These are phyloP conservation scores for Lomographa bimaculata DNA, from an alignment of 2,888 invertebrate species.

Conservation along the genomic window DNA sequence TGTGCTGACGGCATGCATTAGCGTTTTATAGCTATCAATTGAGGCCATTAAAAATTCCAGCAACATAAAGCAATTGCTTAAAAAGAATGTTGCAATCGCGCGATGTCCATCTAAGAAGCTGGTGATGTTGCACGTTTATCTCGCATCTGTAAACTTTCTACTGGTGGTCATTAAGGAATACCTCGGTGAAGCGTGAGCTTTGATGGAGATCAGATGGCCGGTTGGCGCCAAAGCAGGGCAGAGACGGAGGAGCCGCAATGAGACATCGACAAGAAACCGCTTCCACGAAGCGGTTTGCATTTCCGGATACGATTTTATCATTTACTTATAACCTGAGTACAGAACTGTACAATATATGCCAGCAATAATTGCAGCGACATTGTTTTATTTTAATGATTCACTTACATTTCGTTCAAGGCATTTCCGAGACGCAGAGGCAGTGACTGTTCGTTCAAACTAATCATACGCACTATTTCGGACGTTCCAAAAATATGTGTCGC, in stretches of 20 bases:
- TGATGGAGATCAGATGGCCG: slow-evolving; percentile 45
- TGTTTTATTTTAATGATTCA: slow-evolving; percentile 13
- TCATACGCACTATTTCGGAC: slow-evolving; percentile 4
- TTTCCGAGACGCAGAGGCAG: slow-evolving; percentile 10
- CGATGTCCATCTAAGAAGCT: slow-evolving; percentile 8
- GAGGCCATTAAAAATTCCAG: slow-evolving; percentile 45
- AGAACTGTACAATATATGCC: too few species aligned
- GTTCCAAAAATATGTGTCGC: slow-evolving; percentile 9
- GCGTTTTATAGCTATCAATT: slow-evolving; percentile 51
- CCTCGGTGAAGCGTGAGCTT: slow-evolving; percentile 34
- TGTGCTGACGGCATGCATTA: slow-evolving; percentile 40
- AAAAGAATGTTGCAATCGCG: slow-evolving; percentile 10
- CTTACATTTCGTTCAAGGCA: slow-evolving; percentile 7
- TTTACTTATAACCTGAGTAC: too few species aligned
- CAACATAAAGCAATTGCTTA: slow-evolving; percentile 14
- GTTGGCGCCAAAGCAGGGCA: slow-evolving; percentile 38
- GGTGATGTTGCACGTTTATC: slow-evolving; percentile 41
- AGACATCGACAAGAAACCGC: slow-evolving; percentile 9
- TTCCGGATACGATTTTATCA: slow-evolving; percentile 24
- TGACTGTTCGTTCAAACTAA: slow-evolving; percentile 6
- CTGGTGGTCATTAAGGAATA: slow-evolving; percentile 50
- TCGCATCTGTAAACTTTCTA: slow-evolving; percentile 45
- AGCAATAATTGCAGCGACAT: too few species aligned
- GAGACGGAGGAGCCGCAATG: slow-evolving; percentile 34
- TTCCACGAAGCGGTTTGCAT: slow-evolving; percentile 27